Base-by-base conservation (phyloP, 2,113 vertebrate genomes). In the Mobula birostris region DNA sequence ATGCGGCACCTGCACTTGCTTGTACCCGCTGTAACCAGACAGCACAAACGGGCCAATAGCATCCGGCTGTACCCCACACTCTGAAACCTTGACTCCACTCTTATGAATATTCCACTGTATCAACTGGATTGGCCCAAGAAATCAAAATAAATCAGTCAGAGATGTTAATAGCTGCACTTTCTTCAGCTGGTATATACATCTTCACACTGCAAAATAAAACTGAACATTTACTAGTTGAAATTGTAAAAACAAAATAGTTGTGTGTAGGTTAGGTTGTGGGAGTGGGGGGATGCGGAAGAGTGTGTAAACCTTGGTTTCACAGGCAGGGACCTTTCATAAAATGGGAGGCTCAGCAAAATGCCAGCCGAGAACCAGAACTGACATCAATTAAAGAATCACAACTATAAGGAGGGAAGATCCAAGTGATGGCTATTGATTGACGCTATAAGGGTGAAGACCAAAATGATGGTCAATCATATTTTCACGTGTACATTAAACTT, bases 51-150 rank as follows among this genome's bases (percentile, higher is more conserved):
- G 98, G 7, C 99, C 99, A 0, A 98, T 98, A 94, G 98, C 98
- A 0, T 99, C 98, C 0, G 97, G 96, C 2, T 98, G 97, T 91
- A 99, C 96, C 12, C 74, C 94, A 24, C 98, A 97, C 94, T 99
- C 98, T 0, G 97, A 98, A 94, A 99, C 98, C 95, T 98, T 99
- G 95, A 97, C 97, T 5, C 99, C 99, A 61, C 98, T 99, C 92
- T 97, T 98, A 95, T 99, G 99, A 95, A 99, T 99, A 95, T 99
- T 98, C 99, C 99, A 99, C 95, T 99, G 98, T 95, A 99, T 98
- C 95, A 99, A 99, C 99, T 99, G 95, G 56, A 94, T 93, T 40
- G 72, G 40, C 19, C 48, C 40, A 70, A 76, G 68, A 93, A 48
- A 74, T 74, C 68, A 93, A 93, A 93, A 74, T 76, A 48, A 74